Evolutionary conservation across 2,113 vertebrate species (phyloP).

Genomic region (Microtus pennsylvanicus): DNA sequence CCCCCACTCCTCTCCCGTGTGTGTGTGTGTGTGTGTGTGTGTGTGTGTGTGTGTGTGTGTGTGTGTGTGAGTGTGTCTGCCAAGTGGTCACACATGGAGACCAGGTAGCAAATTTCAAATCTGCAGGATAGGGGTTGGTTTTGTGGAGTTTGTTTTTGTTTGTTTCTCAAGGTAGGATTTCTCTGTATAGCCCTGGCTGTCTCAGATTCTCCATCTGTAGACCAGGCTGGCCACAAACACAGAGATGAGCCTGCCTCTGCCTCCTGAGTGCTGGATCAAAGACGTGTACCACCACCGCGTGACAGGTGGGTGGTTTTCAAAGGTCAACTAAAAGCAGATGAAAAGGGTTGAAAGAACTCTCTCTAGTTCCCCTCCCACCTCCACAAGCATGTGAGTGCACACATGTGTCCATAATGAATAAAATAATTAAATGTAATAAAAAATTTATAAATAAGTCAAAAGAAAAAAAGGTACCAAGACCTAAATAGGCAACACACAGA

Average conservation of each 20-base stretch:
- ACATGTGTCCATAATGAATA: neutral
- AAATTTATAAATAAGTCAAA: neutral
- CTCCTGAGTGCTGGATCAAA: neutral
- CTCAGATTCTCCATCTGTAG: neutral
- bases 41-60: neutral
- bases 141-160: neutral
- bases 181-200: neutral
- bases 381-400: neutral
- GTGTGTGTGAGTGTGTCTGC: neutral
- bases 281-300: neutral
- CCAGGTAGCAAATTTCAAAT: neutral
- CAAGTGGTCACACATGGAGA: neutral
- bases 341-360: neutral
- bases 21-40: too few relatives aligned
- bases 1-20: too few relatives aligned
- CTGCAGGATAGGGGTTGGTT: neutral
- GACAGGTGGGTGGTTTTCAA: neutral
- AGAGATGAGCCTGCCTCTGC: neutral
- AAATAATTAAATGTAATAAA: neutral
- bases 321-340: neutral
- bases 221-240: neutral
- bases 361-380: neutral
- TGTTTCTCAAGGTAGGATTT: neutral
- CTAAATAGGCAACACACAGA: neutral
- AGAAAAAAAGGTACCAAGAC: neutral